These are phyloP conservation scores for Selenia dentaria DNA, from an alignment of 2,888 invertebrate genomes.

Conservation along the genomic window DNA sequence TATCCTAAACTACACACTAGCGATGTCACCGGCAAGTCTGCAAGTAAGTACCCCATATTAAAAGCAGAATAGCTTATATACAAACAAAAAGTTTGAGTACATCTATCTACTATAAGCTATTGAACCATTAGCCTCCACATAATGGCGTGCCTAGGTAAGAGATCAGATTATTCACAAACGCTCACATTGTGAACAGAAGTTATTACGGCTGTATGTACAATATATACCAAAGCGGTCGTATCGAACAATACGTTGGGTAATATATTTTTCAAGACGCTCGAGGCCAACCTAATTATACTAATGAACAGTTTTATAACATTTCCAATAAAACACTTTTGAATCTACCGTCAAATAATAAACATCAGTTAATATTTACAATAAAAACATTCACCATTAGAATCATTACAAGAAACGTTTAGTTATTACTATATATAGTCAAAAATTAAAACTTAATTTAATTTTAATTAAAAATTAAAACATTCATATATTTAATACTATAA, in stretches of 20 bases:
- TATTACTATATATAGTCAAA: too few species aligned
- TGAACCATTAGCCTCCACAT: constrained; percentile 1
- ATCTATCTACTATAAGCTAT: too few species aligned
- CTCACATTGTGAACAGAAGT: constrained; percentile 53
- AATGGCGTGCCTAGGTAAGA: constrained; percentile 1
- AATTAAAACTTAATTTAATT: too few species aligned
- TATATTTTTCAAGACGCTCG: constrained; percentile 61
- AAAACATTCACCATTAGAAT: too few species aligned
- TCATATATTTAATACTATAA: constrained; percentile 63
- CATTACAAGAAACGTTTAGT: too few species aligned
- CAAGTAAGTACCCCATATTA: too few species aligned
- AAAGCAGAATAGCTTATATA: too few species aligned
- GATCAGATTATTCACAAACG: constrained; percentile 30
- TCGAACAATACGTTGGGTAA: constrained; percentile 52
- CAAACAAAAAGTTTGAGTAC: too few species aligned
- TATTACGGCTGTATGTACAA: constrained; percentile 46
- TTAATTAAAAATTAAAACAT: too few species aligned
- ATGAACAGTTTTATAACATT: constrained; percentile 54
- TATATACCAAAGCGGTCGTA: constrained; percentile 44
- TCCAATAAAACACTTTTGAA: constrained; percentile 55
- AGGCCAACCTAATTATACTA: too few species aligned
- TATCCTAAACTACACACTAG: too few species aligned
- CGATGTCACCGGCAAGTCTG: too few species aligned
- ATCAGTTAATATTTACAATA: constrained; percentile 54
- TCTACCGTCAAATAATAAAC: constrained; percentile 46